These are phyloP conservation scores for silkworm (Bombyx mori) DNA, from an alignment of 1,140 invertebrate species.

Conservation along the genomic window ASM3026992v2 NC_085113.1:6558001-6558500, in stretches of 20 bases:
- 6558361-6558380: not conserved
- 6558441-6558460: not conserved
- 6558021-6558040: no score
- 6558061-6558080: no score
- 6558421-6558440: not conserved
- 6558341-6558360: slow-evolving; percentile 15
- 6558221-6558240: slow-evolving; percentile 3
- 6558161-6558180: slow-evolving; percentile 5
- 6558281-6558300: slow-evolving; percentile 18
- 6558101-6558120: slow-evolving; percentile 9
- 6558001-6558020: not conserved
- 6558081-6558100: slow-evolving; percentile 7
- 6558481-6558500: not conserved
- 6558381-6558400: slow-evolving; percentile 4
- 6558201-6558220: slow-evolving; percentile 2
- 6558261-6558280: slow-evolving; percentile 10
- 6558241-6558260: not conserved
- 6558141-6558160: not conserved
- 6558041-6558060: no score
- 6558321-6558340: slow-evolving; percentile 36
- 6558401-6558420: not conserved
- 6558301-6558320: slow-evolving; percentile 50
- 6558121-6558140: slow-evolving; percentile 1
- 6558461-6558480: not conserved
- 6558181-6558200: not conserved